These are phyloP conservation scores for Diarsia brunnea DNA, from an alignment of 2,888 invertebrate genomes.

Conservation along the genomic window DNA sequence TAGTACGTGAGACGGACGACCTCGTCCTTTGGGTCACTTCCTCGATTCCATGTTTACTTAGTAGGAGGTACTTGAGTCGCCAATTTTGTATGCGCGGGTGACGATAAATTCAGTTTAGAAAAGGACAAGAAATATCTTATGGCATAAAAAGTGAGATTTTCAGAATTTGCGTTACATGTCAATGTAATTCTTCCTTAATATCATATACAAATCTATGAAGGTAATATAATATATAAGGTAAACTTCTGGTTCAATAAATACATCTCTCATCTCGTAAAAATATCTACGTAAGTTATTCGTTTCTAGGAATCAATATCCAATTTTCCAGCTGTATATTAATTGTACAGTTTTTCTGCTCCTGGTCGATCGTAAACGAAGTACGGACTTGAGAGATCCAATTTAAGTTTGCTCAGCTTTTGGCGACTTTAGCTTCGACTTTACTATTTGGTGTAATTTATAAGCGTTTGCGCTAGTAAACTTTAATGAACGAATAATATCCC, in stretches of 20 bases:
- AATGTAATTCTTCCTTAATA: not conserved
- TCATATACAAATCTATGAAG: not conserved
- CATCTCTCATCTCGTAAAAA: not conserved
- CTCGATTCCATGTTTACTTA: constrained; percentile 28
- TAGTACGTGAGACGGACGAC: constrained; percentile 21
- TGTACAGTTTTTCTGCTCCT: constrained; percentile 73
- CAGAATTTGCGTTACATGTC: not conserved
- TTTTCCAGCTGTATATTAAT: constrained; percentile 72
- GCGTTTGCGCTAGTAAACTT: constrained; percentile 23
- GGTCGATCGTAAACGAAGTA: constrained; percentile 62
- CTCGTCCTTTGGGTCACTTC: constrained; percentile 29
- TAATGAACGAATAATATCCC: not conserved
- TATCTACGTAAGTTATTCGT: constrained; percentile 10
- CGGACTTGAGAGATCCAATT: constrained; percentile 79
- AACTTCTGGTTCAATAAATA: not conserved
- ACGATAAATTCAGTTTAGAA: constrained; percentile 3
- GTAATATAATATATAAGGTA: too few relatives aligned
- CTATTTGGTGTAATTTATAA: constrained; percentile 57
- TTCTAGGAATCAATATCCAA: constrained; percentile 69
- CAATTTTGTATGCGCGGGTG: constrained; percentile 15
- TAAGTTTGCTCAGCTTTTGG: constrained; percentile 82
- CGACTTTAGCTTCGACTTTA: constrained; percentile 71
- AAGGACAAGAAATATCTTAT: not conserved
- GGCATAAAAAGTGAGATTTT: not conserved
- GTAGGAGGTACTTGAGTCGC: constrained; percentile 24